A percentile compares a stretch with the other conserved stretches of the same genome.
These are phyloP conservation scores for Mycetomoellerius zeteki DNA, from an alignment of 1,140 invertebrate genomes.

Conservation along the genomic window DNA sequence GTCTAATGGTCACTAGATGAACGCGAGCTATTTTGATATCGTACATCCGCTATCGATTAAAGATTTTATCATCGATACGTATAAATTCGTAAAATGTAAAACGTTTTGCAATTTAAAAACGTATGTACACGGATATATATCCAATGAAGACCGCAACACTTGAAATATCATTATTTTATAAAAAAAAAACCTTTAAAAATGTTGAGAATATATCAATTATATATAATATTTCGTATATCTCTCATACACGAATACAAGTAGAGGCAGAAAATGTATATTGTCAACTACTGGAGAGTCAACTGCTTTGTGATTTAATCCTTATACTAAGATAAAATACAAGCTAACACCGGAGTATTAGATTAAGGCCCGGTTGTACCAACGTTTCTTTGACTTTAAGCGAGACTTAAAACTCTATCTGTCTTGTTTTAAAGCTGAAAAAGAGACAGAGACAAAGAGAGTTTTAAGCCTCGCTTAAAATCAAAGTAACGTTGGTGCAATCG, in stretches of 20 bases:
- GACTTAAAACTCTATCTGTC: no score
- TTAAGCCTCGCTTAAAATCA: no score
- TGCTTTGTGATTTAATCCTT: not conserved
- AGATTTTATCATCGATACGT: constrained; percentile 44
- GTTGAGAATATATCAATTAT: not conserved
- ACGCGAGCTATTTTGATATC: constrained; percentile 36
- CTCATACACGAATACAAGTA: not conserved
- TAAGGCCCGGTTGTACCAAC: no score
- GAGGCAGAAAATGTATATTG: not conserved
- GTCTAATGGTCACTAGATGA: constrained; percentile 19
- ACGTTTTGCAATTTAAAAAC: constrained; percentile 27
- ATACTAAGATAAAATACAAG: not conserved
- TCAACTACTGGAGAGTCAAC: not conserved
- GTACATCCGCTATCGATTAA: constrained; percentile 1
- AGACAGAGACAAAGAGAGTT: no score
- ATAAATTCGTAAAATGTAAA: constrained; percentile 20
- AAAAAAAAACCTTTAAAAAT: not conserved
- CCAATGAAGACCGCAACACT: not conserved
- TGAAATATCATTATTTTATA: not conserved
- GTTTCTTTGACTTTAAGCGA: no score
- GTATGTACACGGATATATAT: not conserved
- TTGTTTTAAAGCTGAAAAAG: no score
- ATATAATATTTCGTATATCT: not conserved
- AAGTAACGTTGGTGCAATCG: no score
- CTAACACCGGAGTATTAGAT: not conserved